phyloP scores from a whole-genome alignment of 2,797 vertebrate species.

The Cichlasoma orientale region DNA sequence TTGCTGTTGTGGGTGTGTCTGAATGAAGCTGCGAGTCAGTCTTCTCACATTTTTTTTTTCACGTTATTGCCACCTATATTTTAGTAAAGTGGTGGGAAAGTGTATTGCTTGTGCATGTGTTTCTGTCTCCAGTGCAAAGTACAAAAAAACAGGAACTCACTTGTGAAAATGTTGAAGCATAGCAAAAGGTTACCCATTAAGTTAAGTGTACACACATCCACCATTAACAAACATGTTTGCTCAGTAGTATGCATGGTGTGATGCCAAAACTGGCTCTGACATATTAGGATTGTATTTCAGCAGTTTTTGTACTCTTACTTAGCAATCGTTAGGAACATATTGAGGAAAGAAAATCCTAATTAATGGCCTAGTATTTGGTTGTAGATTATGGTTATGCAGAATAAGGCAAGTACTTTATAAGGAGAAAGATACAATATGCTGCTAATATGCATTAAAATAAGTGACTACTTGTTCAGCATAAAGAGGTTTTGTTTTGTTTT shows the following conservation, averaged over 20 bases:
- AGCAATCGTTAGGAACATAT: not conserved
- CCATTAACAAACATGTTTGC: not conserved
- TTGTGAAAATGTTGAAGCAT: not conserved
- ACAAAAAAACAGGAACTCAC: not conserved
- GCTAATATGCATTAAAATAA: too few relatives aligned
- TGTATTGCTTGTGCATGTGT: not conserved
- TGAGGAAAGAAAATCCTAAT: not conserved
- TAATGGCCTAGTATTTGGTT: not conserved
- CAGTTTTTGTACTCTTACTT: not conserved
- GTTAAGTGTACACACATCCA: not conserved
- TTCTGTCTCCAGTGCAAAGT: not conserved
- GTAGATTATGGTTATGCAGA: not conserved
- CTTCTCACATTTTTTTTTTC: not conserved
- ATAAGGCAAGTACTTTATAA: not conserved
- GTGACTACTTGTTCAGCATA: not conserved
- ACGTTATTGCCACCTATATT: conserved; percentile 7
- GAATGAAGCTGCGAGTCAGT: not conserved
- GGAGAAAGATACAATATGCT: not conserved
- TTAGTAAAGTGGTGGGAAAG: not conserved
- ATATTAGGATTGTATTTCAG: not conserved
- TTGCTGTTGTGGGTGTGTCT: not conserved
- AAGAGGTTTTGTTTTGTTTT: too few relatives aligned
- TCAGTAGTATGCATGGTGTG: not conserved
- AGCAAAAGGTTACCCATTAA: not conserved
- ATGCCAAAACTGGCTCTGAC: too few relatives aligned